Evolutionary conservation across 1,140 invertebrate species (phyloP), one percentile per base, ranked within the genome.

Genomic region (Agrilus planipennis): DNA sequence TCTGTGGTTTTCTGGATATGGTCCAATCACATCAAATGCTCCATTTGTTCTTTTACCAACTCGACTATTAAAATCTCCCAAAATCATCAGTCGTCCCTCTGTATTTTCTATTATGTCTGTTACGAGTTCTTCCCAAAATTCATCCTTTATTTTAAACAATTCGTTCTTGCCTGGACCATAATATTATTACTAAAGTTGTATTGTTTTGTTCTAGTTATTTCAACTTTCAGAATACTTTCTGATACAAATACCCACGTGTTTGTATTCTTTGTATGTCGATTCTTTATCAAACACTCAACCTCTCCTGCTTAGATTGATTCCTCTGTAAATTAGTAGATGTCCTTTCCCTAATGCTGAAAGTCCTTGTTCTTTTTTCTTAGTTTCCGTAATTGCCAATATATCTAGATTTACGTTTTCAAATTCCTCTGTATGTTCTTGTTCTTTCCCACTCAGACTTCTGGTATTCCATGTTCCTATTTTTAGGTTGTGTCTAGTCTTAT

Each of bases 391-490:
- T 7, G 16, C 35, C 18, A 43, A 21, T 36, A 42, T 29, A 15
- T 42, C 41, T 28, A 42, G 10, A 22, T 17, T 11, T 20, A 35
- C 35, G 16, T 28, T 37, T 30, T 43, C 35, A 30, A 30, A 38
- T 43, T 38, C 34, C 15, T 22, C 35, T 15, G 23, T 17, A 12
- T 38, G 30, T 43, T 43, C 42, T 30, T 22, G 29, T 38, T 38
- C 35, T 18, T 38, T 43, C 32, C 35, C 42, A 39, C 20, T 25
- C 21, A 43, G 2, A 31, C 28, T 23, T 39, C 42, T 37, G n/a
- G 39, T 39, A 32, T 43, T 38, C 34, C 42, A 43, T 21, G 42
- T 43, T 38, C 11, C 42, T 23, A 43, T 11, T 37, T 30, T 9
- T 14, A n/a, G n/a, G n/a, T n/a, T n/a, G n/a, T n/a, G n/a, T n/a